These are phyloP conservation scores for Chaunax sp. DNA, from an alignment of 2,797 vertebrate genomes.

Conservation along the genomic window DNA sequence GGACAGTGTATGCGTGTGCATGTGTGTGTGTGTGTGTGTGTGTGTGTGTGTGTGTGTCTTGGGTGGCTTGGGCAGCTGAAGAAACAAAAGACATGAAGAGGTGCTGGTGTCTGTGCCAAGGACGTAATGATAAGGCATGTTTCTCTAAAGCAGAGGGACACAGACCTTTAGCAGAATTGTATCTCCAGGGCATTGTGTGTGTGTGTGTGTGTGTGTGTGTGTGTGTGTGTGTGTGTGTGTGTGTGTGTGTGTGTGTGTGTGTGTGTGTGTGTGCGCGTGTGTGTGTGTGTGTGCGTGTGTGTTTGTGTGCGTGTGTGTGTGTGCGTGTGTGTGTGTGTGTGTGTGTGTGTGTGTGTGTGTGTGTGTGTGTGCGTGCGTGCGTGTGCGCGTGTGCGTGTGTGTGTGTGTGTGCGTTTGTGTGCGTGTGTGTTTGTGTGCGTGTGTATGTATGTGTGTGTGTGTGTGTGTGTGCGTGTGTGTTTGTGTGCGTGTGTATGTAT, in stretches of 20 bases:
- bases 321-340: conserved; percentile 42
- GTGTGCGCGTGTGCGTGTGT: conserved; percentile 40
- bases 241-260: conserved; percentile 45
- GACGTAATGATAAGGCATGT: conserved; percentile 92
- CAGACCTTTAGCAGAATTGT: conserved; percentile 92
- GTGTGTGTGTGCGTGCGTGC: conserved; percentile 31
- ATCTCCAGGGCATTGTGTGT: conserved; percentile 85
- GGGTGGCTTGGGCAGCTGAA: conserved; percentile 84
- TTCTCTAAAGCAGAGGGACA: conserved; percentile 87
- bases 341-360: conserved; percentile 32
- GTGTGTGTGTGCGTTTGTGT: conserved; percentile 39
- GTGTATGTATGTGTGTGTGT: conserved; percentile 43
- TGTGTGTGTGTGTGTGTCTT: conserved; percentile 32
- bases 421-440: conserved; percentile 28
- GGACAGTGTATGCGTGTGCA: not conserved
- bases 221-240: conserved; percentile 34
- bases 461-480: conserved; percentile 28
- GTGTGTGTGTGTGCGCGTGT: conserved; percentile 34
- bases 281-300: conserved; percentile 35
- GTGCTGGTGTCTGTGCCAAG: conserved; percentile 88
- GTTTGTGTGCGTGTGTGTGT: conserved; percentile 37
- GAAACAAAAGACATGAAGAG: conserved; percentile 89
- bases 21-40: conserved; percentile 2
- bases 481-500: conserved; percentile 21
- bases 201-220: conserved; percentile 17